Evolutionary conservation across 2,113 vertebrate genomes (phyloP).

Genomic region (Neotoma lepida): DNA sequence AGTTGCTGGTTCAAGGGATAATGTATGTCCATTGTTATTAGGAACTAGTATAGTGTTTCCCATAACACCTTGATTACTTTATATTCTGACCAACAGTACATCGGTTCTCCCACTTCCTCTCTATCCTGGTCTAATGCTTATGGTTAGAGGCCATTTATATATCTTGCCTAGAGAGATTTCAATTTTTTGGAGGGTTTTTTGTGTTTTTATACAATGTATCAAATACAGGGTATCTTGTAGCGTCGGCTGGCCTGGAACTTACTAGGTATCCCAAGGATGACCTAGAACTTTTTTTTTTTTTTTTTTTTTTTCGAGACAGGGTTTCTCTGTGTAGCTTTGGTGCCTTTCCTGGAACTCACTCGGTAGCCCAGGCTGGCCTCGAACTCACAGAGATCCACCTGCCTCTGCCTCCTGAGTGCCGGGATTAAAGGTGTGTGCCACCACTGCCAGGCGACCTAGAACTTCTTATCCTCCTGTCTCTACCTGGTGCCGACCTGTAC

Average conservation of each 20-base stretch:
- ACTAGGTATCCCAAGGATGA: not conserved
- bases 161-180: constrained; percentile 14
- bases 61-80: constrained; percentile 8
- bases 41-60: constrained; percentile 2
- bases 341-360: too few relatives aligned
- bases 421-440: too few relatives aligned
- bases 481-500: not conserved
- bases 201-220: not conserved
- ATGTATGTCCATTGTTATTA: not conserved
- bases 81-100: not conserved
- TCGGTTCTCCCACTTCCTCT: not conserved
- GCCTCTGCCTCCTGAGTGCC: too few relatives aligned
- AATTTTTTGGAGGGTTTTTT: not conserved
- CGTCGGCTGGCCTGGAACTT: too few relatives aligned
- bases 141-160: constrained; percentile 7
- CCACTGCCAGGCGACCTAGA: too few relatives aligned
- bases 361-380: too few relatives aligned
- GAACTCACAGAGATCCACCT: too few relatives aligned
- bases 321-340: too few relatives aligned
- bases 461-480: not conserved
- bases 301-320: too few relatives aligned
- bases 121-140: constrained; percentile 1
- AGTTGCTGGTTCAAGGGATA: constrained; percentile 17
- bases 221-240: not conserved
- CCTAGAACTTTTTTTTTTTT: not conserved